Conservation (phyloP, 2,113 vertebrate species). For the Canis aureus region DNA sequence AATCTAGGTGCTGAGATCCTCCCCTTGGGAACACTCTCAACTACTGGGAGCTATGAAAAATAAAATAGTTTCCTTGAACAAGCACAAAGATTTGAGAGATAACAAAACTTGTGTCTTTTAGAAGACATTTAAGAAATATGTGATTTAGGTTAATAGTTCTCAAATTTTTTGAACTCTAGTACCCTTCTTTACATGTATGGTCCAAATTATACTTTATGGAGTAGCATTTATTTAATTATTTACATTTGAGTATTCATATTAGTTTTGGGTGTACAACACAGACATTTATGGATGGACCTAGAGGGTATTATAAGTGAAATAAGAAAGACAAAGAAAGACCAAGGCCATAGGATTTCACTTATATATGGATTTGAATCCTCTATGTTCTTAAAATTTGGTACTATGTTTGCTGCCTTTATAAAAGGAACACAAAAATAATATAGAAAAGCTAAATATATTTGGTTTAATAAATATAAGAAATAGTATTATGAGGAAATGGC, state of each 20-base stretch:
- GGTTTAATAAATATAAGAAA: neutral
- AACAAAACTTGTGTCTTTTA: neutral
- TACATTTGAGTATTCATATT: neutral
- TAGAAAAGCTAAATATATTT: neutral
- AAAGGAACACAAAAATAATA: neutral
- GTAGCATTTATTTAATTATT: neutral
- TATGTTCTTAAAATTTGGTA: neutral
- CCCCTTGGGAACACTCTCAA: neutral
- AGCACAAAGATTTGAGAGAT: neutral
- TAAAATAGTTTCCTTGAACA: neutral
- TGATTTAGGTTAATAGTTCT: neutral
- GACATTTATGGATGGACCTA: neutral
- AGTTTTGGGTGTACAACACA: neutral
- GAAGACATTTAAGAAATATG: neutral
- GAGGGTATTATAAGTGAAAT: neutral
- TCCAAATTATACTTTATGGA: neutral
- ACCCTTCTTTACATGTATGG: neutral
- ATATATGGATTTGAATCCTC: neutral
- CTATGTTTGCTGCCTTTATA: neutral
- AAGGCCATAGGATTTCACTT: neutral
- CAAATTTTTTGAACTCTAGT: neutral
- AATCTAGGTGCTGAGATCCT: neutral
- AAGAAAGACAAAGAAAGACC: neutral
- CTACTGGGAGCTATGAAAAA: neutral
- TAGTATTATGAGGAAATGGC: neutral